These are phyloP conservation scores for Progne subis DNA, from an alignment of 2,113 vertebrate genomes.

Conservation along the genomic window DNA sequence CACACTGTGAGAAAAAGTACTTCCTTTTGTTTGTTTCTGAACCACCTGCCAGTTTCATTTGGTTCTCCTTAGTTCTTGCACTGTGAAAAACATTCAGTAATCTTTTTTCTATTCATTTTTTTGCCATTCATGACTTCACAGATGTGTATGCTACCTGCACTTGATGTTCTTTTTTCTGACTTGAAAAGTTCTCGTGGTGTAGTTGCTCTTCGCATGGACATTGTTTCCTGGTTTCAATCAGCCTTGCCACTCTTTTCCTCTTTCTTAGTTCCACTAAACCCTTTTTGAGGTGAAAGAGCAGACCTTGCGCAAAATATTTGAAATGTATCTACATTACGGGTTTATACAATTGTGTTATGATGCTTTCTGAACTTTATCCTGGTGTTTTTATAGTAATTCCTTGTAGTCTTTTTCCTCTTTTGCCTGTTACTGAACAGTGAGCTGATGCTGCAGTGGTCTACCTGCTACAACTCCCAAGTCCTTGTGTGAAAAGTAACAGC, in stretches of 20 bases:
- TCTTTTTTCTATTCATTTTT: conserved; percentile 18
- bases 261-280: not conserved
- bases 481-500: not conserved
- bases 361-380: not conserved
- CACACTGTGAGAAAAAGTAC: conserved; percentile 53
- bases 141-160: not conserved
- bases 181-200: not conserved
- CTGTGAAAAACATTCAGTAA: conserved; percentile 20
- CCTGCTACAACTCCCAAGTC: not conserved
- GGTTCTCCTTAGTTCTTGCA: not conserved
- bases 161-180: not conserved
- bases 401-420: not conserved
- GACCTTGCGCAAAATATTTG: not conserved
- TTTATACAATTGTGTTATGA: not conserved
- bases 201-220: not conserved
- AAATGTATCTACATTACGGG: not conserved
- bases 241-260: not conserved
- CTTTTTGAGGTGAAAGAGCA: not conserved
- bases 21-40: conserved; percentile 61
- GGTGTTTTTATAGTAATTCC: not conserved
- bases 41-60: conserved; percentile 59
- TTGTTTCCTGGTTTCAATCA: not conserved
- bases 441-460: not conserved
- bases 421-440: not conserved
- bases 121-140: not conserved